These are phyloP conservation scores for Triplophysa siluroides DNA, from an alignment of 2,113 vertebrate species.

Conservation along the genomic window DNA sequence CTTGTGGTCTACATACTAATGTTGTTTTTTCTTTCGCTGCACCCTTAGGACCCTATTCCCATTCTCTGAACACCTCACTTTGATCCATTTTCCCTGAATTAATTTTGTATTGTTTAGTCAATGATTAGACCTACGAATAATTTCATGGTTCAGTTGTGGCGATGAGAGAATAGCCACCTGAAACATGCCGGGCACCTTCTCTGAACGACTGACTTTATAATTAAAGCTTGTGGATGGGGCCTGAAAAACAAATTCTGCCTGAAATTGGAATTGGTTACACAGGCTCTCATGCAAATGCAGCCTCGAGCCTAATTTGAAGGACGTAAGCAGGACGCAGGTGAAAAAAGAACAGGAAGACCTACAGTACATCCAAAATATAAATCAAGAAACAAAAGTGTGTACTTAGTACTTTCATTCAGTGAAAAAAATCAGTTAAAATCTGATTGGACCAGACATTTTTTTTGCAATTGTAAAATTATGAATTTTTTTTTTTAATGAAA, in stretches of 20 bases:
- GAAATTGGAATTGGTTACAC: conserved; percentile 55
- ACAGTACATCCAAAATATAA: conserved; percentile 22
- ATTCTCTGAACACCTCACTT: conserved; percentile 45
- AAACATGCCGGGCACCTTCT: conserved; percentile 37
- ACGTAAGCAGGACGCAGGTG: conserved; percentile 32
- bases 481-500: too few relatives aligned
- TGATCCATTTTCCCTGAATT: conserved; percentile 57
- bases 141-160: conserved; percentile 53
- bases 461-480: too few relatives aligned
- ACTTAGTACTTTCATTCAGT: too few relatives aligned
- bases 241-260: conserved; percentile 55
- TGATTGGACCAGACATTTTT: too few relatives aligned
- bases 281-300: conserved; percentile 49
- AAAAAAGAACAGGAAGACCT: conserved; percentile 18
- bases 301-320: conserved; percentile 15
- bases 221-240: conserved; percentile 53
- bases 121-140: conserved; percentile 59
- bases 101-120: conserved; percentile 62
- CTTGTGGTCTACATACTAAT: conserved; percentile 10
- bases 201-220: conserved; percentile 48
- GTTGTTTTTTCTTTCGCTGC: conserved; percentile 14
- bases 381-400: not conserved
- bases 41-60: conserved; percentile 44
- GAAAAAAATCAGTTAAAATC: too few relatives aligned
- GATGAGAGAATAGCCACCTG: conserved; percentile 50